These are phyloP conservation scores for Melanogrammus aeglefinus DNA, from an alignment of 2,797 vertebrate species.

Conservation along the genomic window DNA sequence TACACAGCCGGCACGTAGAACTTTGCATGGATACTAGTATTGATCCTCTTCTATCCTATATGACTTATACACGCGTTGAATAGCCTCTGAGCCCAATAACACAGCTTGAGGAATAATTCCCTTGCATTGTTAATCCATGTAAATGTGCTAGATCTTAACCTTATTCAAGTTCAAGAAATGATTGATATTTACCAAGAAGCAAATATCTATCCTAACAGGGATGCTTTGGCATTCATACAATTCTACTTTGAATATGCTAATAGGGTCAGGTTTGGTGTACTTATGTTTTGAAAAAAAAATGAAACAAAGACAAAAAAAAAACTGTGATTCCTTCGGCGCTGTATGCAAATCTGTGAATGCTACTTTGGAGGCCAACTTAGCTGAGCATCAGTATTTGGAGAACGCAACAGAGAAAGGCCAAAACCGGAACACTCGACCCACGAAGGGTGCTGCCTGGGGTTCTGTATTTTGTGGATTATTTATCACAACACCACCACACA, in stretches of 20 bases:
- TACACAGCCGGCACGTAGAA: conserved; percentile 21
- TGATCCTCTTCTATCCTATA: conserved; percentile 31
- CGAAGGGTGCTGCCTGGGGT: conserved; percentile 74
- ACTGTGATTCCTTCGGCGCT: conserved; percentile 46
- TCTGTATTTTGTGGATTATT: conserved; percentile 81
- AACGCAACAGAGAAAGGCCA: conserved; percentile 73
- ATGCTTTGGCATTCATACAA: neutral
- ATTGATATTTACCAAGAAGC: neutral
- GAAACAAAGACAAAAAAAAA: conserved; percentile 24
- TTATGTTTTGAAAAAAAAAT: neutral
- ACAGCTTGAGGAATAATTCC: neutral
- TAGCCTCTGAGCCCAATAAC: neutral
- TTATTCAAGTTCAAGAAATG: neutral
- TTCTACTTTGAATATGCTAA: neutral
- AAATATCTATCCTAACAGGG: neutral
- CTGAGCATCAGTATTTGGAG: conserved; percentile 75
- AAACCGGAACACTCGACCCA: conserved; percentile 71
- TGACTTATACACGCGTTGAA: neutral
- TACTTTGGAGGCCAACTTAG: conserved; percentile 67
- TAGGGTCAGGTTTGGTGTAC: neutral
- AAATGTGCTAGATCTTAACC: neutral
- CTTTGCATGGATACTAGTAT: conserved; percentile 28
- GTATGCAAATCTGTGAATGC: conserved; percentile 64
- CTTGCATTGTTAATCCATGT: neutral
- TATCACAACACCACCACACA: conserved; percentile 49